phyloP scores from a whole-genome alignment of 2,888 invertebrate genomes.

The Callyntrura guangdongensis region DNA sequence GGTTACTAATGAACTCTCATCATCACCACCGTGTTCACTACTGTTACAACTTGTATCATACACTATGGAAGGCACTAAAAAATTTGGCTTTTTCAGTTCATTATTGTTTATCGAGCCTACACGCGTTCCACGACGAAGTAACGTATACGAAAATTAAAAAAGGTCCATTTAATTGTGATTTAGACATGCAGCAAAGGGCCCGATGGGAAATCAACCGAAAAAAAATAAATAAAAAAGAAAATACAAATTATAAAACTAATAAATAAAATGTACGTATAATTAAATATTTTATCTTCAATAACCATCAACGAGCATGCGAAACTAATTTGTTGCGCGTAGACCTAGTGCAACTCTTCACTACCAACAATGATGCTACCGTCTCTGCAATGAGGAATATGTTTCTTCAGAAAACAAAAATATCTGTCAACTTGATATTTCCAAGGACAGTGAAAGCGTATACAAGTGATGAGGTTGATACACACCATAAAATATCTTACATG shows the following conservation, averaged over 20 bases:
- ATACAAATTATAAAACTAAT: slow-evolving; percentile 36
- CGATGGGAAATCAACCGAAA: slow-evolving; percentile 56
- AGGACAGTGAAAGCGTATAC: no score
- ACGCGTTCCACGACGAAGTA: not conserved
- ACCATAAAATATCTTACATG: no score
- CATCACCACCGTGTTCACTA: slow-evolving; percentile 56
- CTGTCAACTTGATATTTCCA: no score
- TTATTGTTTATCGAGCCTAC: not conserved
- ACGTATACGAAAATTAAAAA: slow-evolving; percentile 21
- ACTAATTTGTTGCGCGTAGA: no score
- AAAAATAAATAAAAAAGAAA: slow-evolving; percentile 50
- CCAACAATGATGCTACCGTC: no score
- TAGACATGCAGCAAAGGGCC: slow-evolving; percentile 49
- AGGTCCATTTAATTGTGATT: slow-evolving; percentile 26
- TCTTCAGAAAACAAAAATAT: no score
- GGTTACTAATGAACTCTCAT: slow-evolving; percentile 64
- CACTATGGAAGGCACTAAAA: slow-evolving; percentile 72
- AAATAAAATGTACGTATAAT: no score
- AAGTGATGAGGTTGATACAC: no score
- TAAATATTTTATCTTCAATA: no score
- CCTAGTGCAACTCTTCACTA: no score
- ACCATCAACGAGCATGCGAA: no score
- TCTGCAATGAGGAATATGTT: no score
- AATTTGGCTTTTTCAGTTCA: slow-evolving; percentile 65
- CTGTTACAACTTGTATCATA: slow-evolving; percentile 60